These are phyloP conservation scores for Caenorhabditis sp. DNA, from an alignment of 2,888 invertebrate genomes.

Conservation along the genomic window DNA sequence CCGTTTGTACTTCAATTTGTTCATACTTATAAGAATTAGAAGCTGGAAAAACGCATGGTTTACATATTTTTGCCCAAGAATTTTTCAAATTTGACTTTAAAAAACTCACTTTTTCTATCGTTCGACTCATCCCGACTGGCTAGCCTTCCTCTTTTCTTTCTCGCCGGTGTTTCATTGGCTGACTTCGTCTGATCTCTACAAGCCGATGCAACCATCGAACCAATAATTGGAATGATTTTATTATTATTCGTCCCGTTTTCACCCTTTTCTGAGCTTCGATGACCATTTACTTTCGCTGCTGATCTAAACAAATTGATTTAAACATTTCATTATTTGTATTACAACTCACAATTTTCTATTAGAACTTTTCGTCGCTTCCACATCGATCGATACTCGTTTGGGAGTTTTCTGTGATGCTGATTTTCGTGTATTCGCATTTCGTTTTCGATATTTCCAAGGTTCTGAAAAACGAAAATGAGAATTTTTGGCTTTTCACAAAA, in stretches of 20 bases:
- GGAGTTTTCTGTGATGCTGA: constrained; percentile 6
- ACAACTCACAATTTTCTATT: not conserved
- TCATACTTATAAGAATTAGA: constrained; percentile 1
- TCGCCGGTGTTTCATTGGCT: constrained; percentile 13
- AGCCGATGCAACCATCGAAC: constrained; percentile 21
- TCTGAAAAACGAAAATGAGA: constrained; percentile 16
- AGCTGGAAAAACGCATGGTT: not conserved
- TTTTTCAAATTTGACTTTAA: not conserved
- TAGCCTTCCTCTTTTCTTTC: not conserved
- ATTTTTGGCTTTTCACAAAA: too few species aligned
- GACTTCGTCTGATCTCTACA: constrained; percentile 16
- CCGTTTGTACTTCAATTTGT: constrained; percentile 16
- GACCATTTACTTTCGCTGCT: too few species aligned
- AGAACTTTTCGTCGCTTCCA: not conserved
- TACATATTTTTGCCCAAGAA: not conserved
- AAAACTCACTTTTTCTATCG: constrained; percentile 6
- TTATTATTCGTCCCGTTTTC: constrained; percentile 14
- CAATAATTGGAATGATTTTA: constrained; percentile 35
- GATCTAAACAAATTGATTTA: too few species aligned
- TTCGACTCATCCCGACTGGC: constrained; percentile 5
- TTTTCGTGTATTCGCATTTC: constrained; percentile 7
- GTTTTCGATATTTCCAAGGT: constrained; percentile 45
- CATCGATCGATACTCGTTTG: constrained; percentile 22
- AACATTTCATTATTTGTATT: too few species aligned
- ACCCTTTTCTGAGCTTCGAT: constrained; percentile 15